A percentile compares a stretch with the other conserved stretches of the same genome.
phyloP scores from a whole-genome alignment of 2,113 vertebrate species.

The Anhinga anhinga region DNA sequence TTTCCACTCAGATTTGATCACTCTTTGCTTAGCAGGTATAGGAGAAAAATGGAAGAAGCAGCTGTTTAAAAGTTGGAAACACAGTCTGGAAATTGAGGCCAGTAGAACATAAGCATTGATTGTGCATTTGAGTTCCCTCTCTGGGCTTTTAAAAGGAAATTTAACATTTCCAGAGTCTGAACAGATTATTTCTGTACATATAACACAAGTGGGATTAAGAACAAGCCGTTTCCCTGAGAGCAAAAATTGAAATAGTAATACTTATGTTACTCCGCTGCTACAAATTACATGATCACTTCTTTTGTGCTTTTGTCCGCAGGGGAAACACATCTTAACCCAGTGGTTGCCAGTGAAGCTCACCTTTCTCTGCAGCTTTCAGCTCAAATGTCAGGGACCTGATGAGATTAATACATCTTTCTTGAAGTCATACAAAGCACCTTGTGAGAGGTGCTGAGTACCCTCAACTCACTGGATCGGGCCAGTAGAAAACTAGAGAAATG shows the following conservation, averaged over 20 bases:
- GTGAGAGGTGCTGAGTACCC: background rate
- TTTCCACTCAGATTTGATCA: background rate
- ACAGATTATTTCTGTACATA: constrained; percentile 23
- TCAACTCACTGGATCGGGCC: background rate
- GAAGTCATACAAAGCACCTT: background rate
- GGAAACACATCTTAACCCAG: background rate
- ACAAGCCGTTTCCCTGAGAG: background rate
- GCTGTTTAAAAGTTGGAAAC: background rate
- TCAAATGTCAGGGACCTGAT: background rate
- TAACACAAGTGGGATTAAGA: constrained; percentile 3
- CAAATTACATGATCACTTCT: background rate
- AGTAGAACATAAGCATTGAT: background rate
- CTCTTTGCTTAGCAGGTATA: background rate
- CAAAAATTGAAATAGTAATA: background rate
- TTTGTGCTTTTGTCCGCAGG: background rate
- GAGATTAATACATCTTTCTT: background rate
- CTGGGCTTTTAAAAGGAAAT: constrained; percentile 47
- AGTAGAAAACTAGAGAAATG: background rate
- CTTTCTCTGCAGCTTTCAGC: background rate
- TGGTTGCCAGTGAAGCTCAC: background rate
- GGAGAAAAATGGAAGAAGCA: background rate
- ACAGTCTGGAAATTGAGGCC: background rate
- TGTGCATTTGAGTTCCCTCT: background rate
- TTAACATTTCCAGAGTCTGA: constrained; percentile 47
- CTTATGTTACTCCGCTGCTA: background rate